phyloP scores from a whole-genome alignment of 2,888 invertebrate species.

The Ephialtes manifestator region DNA sequence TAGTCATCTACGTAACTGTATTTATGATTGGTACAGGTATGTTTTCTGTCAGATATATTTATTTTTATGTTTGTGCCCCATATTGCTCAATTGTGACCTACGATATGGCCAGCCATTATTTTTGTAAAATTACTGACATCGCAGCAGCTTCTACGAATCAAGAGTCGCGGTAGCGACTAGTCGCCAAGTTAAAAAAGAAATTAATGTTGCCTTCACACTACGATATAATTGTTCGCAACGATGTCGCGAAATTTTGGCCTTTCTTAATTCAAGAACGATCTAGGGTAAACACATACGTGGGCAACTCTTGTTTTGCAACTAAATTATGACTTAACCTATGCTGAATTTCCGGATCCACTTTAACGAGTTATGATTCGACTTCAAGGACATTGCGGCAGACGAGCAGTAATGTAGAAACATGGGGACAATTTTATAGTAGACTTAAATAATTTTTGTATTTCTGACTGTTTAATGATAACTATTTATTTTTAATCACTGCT shows the following conservation, averaged over 20 bases:
- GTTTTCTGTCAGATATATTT: not conserved
- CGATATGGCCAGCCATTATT: not conserved
- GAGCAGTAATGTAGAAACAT: constrained; percentile 31
- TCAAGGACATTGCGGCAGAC: constrained; percentile 27
- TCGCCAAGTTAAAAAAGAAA: no score
- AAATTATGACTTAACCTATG: constrained; percentile 24
- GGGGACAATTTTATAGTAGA: not conserved
- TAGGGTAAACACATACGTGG: not conserved
- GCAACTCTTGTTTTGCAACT: constrained; percentile 17
- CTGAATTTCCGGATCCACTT: constrained; percentile 3
- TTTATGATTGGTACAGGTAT: not conserved
- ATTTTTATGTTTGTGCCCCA: not conserved
- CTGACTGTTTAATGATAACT: no score
- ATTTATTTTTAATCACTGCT: no score
- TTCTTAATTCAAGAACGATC: not conserved
- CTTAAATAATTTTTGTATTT: no score
- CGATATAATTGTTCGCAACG: constrained; percentile 32
- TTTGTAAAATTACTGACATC: not conserved
- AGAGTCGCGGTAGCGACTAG: no score
- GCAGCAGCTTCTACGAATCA: constrained; percentile 9
- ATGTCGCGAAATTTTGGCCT: constrained; percentile 17
- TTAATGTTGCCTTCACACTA: no score
- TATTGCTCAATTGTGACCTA: not conserved
- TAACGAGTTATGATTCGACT: constrained; percentile 17
- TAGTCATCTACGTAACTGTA: not conserved